Base-by-base conservation (phyloP, 2,797 vertebrate genomes). In the Mastacembelus armatus region DNA sequence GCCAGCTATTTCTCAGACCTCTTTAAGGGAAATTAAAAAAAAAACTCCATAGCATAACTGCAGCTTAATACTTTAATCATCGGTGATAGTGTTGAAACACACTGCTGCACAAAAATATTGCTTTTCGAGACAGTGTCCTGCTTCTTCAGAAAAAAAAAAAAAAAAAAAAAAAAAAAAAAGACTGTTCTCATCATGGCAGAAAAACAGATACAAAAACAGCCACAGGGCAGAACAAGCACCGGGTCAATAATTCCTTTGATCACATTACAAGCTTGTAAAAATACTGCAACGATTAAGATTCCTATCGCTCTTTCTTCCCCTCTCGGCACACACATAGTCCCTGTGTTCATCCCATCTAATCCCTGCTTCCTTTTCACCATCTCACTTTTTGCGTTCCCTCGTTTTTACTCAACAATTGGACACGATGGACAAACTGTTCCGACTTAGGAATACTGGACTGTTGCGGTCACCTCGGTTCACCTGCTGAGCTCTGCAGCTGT, bases 211-310 rank as follows among this genome's bases (percentile, higher is more conserved):
- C n/a, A n/a, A n/a, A n/a, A n/a, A 84, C 50, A 68, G 66, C 77
- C 45, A 4, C 30, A 1, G 75, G 80, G 52, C 71, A 15, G 72
- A 78, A 70, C 18, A 48, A 82, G 67, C 72, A 51, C 30, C 50
- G 54, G 80, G 83, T 83, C 88, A 83, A 43, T 33, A 61, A 35
- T 19, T 69, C 32, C 67, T 87, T 87, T 87, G 84, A 87, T 89
- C 79, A 47, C 29, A 54, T 84, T 86, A 77, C 81, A 49, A 66
- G 66, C 71, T 81, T 32, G 40, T 74, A 66, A 79, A 63, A 66
- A 78, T 67, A 74, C 56, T 38, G 49, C 19, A 49, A 43, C 30
- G 29, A 85, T 83, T 71, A 78, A 65, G 66, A 80, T 78, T 62
- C 39, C 27, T 47, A 64, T 84, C 77, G 72, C 39, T 57, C 22